phyloP scores from a whole-genome alignment of 2,888 invertebrate genomes.

The Alitta virens region DNA sequence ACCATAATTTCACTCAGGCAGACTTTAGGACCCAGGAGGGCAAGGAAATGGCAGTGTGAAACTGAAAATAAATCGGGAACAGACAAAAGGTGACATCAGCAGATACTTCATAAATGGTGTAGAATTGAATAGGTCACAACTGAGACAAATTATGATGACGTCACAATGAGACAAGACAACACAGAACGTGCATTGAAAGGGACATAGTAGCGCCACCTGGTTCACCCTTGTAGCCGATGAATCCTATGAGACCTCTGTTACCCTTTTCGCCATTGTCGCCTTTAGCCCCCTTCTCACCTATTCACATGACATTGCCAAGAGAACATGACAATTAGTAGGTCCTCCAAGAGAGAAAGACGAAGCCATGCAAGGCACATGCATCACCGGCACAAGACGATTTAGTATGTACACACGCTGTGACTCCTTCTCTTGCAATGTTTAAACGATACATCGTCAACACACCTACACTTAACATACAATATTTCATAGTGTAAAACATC shows the following conservation, averaged over 20 bases:
- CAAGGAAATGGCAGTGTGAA: too few species aligned
- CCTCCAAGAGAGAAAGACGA: background rate
- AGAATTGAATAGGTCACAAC: too few species aligned
- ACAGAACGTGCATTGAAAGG: too few species aligned
- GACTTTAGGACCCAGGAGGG: too few species aligned
- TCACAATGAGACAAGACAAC: too few species aligned
- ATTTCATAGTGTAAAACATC: background rate
- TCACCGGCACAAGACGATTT: background rate
- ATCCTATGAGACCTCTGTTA: conserved; percentile 28
- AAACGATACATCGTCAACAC: background rate
- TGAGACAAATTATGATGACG: too few species aligned
- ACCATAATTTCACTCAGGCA: too few species aligned
- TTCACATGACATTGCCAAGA: background rate
- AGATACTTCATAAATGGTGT: too few species aligned
- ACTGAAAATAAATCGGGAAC: too few species aligned
- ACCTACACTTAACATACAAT: background rate
- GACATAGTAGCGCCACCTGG: conserved; percentile 23
- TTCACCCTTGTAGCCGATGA: conserved; percentile 32
- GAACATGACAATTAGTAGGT: conserved; percentile 2
- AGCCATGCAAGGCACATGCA: background rate
- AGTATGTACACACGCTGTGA: background rate
- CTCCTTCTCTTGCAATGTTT: background rate
- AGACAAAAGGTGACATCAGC: too few species aligned
- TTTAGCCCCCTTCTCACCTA: conserved; percentile 30
- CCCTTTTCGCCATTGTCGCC: conserved; percentile 29